Conservation (phyloP, 2,797 vertebrate species). For the Galagoides demidoff region DNA sequence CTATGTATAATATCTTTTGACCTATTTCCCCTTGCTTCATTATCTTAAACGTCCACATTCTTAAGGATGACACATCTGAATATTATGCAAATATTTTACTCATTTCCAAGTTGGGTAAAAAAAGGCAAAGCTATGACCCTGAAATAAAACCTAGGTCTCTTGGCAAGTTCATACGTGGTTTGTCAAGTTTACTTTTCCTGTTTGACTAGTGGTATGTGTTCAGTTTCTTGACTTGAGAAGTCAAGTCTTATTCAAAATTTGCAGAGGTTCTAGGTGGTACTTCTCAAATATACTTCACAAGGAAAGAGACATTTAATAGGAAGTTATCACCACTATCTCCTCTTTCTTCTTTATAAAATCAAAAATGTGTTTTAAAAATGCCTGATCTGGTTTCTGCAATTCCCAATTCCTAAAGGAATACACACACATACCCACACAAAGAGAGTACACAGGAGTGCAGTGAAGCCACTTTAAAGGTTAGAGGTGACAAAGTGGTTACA, state of each 20-base stretch:
- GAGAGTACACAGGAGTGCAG: neutral
- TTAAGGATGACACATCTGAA: conserved; percentile 29
- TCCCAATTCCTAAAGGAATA: neutral
- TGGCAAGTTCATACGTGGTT: neutral
- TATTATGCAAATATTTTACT: conserved; percentile 21
- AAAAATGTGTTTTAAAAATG: neutral
- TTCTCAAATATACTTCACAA: neutral
- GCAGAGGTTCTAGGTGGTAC: neutral
- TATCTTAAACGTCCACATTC: conserved; percentile 54
- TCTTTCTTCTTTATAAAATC: neutral
- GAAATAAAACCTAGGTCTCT: neutral
- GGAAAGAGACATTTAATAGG: neutral
- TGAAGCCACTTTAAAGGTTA: neutral
- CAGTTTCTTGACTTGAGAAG: neutral
- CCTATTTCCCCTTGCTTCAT: conserved; percentile 35
- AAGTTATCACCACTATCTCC: neutral
- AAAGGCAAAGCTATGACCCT: neutral
- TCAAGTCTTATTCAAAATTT: neutral
- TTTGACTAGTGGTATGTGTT: neutral
- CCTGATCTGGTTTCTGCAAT: neutral
- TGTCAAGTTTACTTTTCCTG: neutral
- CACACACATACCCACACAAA: too few relatives aligned
- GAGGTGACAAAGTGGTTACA: neutral
- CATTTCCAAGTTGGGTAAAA: conserved; percentile 41
- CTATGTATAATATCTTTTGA: conserved; percentile 59